Percentiles rank a stretch among this genome's conserved stretches.
phyloP scores from a whole-genome alignment of 2,888 invertebrate species.

The Camptogramma bilineatum region DNA sequence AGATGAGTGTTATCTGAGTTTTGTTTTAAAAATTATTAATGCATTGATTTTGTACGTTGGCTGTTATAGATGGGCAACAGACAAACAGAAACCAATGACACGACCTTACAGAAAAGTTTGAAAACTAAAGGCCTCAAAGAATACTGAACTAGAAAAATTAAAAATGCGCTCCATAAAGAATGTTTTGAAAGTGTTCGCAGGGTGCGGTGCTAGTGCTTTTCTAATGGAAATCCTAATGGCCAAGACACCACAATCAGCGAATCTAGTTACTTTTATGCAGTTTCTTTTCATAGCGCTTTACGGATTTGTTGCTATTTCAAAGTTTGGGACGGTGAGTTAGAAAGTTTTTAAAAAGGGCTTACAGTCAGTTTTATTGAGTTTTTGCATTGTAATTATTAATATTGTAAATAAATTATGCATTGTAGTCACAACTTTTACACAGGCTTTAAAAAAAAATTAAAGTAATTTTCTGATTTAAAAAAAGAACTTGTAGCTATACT shows the following conservation, averaged over 20 bases:
- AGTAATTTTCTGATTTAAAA: no score
- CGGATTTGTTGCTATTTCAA: slow-evolving; percentile 66
- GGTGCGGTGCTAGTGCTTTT: slow-evolving; percentile 74
- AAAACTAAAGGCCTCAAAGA: no score
- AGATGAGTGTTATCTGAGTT: background rate
- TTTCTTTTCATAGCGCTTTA: slow-evolving; percentile 72
- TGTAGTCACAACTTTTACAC: no score
- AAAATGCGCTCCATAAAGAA: slow-evolving; percentile 59
- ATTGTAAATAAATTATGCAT: background rate
- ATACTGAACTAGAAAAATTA: background rate
- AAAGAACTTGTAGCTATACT: no score
- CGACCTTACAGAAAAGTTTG: background rate
- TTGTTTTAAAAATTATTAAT: background rate
- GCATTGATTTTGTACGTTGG: background rate
- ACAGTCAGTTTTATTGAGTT: background rate
- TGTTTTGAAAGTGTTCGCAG: slow-evolving; percentile 65
- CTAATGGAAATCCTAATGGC: slow-evolving; percentile 79
- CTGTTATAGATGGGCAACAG: background rate
- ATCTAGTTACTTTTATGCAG: slow-evolving; percentile 76
- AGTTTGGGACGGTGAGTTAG: slow-evolving; percentile 68
- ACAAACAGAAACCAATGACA: background rate
- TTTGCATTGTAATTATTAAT: no score
- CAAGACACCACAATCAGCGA: slow-evolving; percentile 65
- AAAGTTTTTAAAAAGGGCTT: background rate
- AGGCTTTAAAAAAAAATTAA: no score